These are phyloP conservation scores for Thalassarche chlororhynchos DNA, from an alignment of 2,113 vertebrate species.

Conservation along the genomic window DNA sequence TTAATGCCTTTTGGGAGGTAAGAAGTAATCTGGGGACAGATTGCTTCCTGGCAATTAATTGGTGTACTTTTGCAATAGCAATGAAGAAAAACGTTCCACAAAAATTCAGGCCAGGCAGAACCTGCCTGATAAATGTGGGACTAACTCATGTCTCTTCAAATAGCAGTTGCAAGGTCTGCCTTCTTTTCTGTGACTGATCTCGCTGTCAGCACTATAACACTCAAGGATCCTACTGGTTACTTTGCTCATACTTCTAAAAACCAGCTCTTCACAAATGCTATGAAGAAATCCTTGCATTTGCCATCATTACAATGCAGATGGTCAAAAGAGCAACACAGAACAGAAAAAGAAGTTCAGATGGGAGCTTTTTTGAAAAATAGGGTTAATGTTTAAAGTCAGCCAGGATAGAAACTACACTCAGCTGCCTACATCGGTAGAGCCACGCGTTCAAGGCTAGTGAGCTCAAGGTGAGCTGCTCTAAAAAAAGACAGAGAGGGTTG, in stretches of 20 bases:
- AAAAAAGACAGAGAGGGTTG: neutral
- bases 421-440: neutral
- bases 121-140: neutral
- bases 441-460: neutral
- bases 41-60: neutral
- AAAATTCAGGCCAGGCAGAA: neutral
- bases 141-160: neutral
- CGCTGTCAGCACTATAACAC: neutral
- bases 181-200: neutral
- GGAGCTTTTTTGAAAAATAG: neutral
- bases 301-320: neutral
- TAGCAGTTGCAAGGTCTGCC: neutral
- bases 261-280: neutral
- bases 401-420: neutral
- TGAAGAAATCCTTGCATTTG: neutral
- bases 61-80: neutral
- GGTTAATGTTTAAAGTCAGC: neutral
- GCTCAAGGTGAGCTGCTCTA: neutral
- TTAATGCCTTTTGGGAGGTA: neutral
- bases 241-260: neutral
- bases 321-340: neutral
- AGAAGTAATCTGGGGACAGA: neutral
- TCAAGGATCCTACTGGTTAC: neutral
- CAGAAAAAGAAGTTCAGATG: neutral
- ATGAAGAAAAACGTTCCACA: neutral